Conservation (phyloP, 1,140 invertebrate species). For the Tetraneura akinire region DNA sequence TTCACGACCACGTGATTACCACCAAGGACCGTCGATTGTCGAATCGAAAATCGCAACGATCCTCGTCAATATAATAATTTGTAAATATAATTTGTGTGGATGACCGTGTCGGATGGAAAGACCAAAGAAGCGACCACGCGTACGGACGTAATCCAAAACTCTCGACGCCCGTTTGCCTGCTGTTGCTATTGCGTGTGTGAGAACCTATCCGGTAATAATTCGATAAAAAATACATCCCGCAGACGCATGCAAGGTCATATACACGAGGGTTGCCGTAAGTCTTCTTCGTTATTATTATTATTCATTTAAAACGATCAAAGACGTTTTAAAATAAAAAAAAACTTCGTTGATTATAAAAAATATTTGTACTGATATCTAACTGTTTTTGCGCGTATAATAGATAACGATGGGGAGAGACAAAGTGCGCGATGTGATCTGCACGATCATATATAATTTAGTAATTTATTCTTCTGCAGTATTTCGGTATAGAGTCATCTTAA, state of each 20-base stretch:
- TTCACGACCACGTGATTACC: neutral
- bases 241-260: neutral
- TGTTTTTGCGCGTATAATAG: too few relatives aligned
- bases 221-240: neutral
- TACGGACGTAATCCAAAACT: constrained; percentile 15
- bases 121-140: neutral
- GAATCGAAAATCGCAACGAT: neutral
- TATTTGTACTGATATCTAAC: too few relatives aligned
- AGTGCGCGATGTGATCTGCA: too few relatives aligned
- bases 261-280: neutral
- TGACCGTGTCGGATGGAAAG: neutral
- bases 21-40: neutral
- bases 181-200: neutral
- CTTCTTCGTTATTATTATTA: too few relatives aligned
- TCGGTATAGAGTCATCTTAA: too few relatives aligned
- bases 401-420: too few relatives aligned
- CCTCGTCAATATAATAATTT: neutral
- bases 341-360: too few relatives aligned
- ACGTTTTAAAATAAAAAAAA: too few relatives aligned
- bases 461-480: too few relatives aligned
- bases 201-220: constrained; percentile 9
- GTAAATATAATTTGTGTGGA: neutral
- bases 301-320: too few relatives aligned
- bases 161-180: neutral
- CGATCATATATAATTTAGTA: too few relatives aligned